Evolutionary conservation across 2,797 vertebrate genomes (phyloP), one percentile per base, ranked within the genome.

Genomic region (Rhyacichthys aspro): DNA sequence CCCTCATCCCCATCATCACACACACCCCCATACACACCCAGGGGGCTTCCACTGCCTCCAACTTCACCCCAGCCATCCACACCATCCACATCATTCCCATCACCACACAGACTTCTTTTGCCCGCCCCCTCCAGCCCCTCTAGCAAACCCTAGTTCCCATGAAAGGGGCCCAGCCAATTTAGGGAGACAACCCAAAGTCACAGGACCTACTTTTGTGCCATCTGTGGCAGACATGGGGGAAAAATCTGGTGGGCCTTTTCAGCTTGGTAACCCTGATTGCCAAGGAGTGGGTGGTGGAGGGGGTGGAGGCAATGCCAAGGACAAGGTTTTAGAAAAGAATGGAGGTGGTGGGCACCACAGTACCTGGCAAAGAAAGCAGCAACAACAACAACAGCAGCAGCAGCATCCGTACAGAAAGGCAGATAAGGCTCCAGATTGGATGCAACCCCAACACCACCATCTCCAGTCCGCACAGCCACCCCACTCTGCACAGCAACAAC

Each of bases 11-110:
- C 96, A 96, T 53, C 80, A 85, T 41, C 90, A 91, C 55, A 66
- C 90, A 67, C 91, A 94, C 58, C 88, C 94, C 0, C 95, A 96
- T 12, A 87, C 93, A 52, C 94, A 90, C 9, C 67, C 94, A 0
- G 87, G 94, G 49, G 92, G 95, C 62, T 97, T 97, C 86, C 94
- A 96, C 77, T 98, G 96, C 88, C 91, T 96, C 73, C 97, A 95
- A 74, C 93, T 98, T 14, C 97, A 96, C 46, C 83, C 94, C 0
- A 85, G 90, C 53, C 92, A 95, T 68, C 90, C 90, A n/a, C 90
- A 91, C 75, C 90, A 92, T 65, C 90, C 94, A 32, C 92, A 95
- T 11, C 95, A 95, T 45, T 91, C 94, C 69, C 94, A 96, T 75
- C 93, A 92, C 71, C 92, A 96, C 67, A 89, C 95, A 0, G 96